Evolutionary conservation across 2,888 invertebrate genomes (phyloP), one percentile per base, ranked within the genome.

Genomic region (Lasius platythorax): DNA sequence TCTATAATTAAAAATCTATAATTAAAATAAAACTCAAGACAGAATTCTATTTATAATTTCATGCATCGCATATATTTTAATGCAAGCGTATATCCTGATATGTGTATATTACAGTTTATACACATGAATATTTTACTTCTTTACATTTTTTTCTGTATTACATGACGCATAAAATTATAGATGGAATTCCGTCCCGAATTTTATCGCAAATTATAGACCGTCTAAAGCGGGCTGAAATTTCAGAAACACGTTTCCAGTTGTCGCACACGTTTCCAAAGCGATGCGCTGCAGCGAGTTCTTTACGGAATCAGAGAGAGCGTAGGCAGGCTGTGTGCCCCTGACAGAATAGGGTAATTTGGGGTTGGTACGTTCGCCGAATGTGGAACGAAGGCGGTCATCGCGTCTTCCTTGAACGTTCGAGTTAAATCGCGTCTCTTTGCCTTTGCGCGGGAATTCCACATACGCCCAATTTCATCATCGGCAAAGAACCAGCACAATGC

Each of bases 301-400:
- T 86, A 84, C 85, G 83, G 90, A 90, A 88, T 90, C 89, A 87
- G 86, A 87, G 89, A 85, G 89, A 85, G 74, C 89, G 90, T 85
- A 87, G 84, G 74, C 84, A 67, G 84, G 64, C 83, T 73, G 79
- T 28, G 76, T 37, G 37, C 37, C 5, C 37, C 79, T 78, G 83
- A 83, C 87, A 89, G 90, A 90, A 90, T 90, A 90, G 89, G 90
- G 86, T 90, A 90, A 90, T 90, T 90, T 90, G 87, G 89, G 90
- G 89, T 89, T 84, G 86, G 58, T 90, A 90, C 89, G 90, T 85
- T 75, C 73, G 30, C 68, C 85, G 90, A 90, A 90, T 90, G 85
- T 82, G 82, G 81, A 90, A 90, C 91, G 86, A 87, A 72, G 82
- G 56, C 79, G 64, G 68, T 67, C 84, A 75, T 43, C 64, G 68